A percentile compares a stretch with the other conserved stretches of the same genome.
Conservation (phyloP, 2,797 vertebrate genomes). For the Chiloscyllium punctatum region DNA sequence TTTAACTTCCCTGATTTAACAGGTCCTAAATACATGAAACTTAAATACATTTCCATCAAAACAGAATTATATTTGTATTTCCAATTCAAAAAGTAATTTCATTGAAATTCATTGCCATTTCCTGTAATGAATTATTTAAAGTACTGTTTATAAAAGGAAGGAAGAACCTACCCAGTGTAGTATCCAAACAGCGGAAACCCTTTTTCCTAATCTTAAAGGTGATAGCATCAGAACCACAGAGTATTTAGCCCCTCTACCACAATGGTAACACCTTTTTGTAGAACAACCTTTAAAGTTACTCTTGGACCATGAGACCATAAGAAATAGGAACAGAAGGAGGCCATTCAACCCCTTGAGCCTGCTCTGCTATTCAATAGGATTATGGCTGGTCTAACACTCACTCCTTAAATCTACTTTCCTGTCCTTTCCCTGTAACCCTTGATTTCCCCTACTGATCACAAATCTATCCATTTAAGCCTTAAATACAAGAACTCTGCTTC, state of each 20-base stretch:
- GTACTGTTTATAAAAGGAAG: background rate
- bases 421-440: too few relatives aligned
- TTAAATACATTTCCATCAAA: background rate
- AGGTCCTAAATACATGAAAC: background rate
- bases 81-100: background rate
- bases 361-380: too few relatives aligned
- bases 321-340: too few relatives aligned
- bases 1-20: background rate
- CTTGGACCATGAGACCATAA: too few relatives aligned
- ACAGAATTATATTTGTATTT: slow-evolving; percentile 7
- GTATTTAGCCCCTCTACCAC: background rate
- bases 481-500: too few relatives aligned
- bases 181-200: background rate
- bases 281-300: background rate
- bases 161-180: background rate
- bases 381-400: too few relatives aligned
- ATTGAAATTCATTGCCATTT: background rate
- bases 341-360: too few relatives aligned
- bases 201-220: too few relatives aligned
- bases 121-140: background rate
- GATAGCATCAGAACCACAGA: background rate
- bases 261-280: background rate
- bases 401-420: too few relatives aligned
- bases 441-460: too few relatives aligned
- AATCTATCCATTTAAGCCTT: too few relatives aligned